Conservation (phyloP, 2,888 invertebrate species). For the Drosophila emarginata region DNA sequence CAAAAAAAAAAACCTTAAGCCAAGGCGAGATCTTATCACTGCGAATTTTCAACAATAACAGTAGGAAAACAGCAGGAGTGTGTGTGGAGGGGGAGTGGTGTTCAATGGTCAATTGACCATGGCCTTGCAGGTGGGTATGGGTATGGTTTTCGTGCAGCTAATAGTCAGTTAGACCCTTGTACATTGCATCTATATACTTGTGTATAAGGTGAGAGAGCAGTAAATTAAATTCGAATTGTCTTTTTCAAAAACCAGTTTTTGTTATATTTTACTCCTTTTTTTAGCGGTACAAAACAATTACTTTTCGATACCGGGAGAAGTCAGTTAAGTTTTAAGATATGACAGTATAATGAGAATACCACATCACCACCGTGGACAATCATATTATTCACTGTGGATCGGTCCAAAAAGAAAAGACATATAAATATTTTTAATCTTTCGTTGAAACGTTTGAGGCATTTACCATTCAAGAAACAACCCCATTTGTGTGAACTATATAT, state of each 20-base stretch:
- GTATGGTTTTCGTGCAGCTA: constrained; percentile 53
- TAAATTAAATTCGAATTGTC: background rate
- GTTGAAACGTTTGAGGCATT: too few species aligned
- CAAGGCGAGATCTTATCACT: constrained; percentile 62
- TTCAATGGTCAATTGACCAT: constrained; percentile 43
- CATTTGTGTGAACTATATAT: background rate
- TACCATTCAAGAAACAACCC: too few species aligned
- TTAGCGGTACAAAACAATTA: background rate
- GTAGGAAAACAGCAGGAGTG: constrained; percentile 12
- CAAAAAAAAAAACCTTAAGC: constrained; percentile 33
- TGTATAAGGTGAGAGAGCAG: background rate
- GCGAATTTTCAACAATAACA: constrained; percentile 35
- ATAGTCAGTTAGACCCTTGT: constrained; percentile 35
- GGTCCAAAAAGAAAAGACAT: background rate
- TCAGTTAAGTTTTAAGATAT: background rate
- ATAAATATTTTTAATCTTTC: background rate
- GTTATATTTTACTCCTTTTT: background rate
- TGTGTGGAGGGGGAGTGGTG: constrained; percentile 18
- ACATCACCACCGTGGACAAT: too few species aligned
- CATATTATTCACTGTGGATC: background rate
- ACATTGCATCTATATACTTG: constrained; percentile 14
- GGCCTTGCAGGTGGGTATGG: constrained; percentile 58
- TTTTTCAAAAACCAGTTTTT: background rate
- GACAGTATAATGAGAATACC: too few species aligned
- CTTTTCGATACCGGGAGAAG: background rate